Percentiles rank a stretch among this genome's conserved stretches.
phyloP scores from a whole-genome alignment of 2,113 vertebrate species.

The Stercorarius parasiticus region DNA sequence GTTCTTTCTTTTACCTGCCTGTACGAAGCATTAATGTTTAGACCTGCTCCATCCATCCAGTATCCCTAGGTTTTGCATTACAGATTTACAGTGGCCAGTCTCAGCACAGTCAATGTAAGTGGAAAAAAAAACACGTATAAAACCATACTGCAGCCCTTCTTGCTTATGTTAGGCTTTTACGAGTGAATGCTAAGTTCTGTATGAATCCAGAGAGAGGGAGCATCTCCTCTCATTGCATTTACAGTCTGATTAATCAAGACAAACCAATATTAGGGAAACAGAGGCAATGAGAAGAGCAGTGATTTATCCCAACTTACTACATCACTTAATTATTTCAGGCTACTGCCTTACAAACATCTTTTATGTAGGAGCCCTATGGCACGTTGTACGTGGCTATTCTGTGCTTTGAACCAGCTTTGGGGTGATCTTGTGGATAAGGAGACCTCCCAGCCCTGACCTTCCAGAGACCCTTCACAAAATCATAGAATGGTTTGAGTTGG shows the following conservation, averaged over 20 bases:
- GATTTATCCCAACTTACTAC: not conserved
- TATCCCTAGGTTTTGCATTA: not conserved
- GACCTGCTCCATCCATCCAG: not conserved
- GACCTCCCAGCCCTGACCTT: not conserved
- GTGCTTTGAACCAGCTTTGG: not conserved
- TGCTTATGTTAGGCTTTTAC: not conserved
- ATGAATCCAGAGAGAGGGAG: not conserved
- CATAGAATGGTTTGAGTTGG: too few relatives aligned
- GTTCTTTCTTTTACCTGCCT: not conserved
- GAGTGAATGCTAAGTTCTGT: not conserved
- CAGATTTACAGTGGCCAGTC: not conserved
- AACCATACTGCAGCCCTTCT: not conserved
- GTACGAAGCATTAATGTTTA: not conserved
- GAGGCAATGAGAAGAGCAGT: not conserved
- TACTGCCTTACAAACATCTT: not conserved
- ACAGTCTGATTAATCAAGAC: not conserved
- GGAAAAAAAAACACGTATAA: not conserved
- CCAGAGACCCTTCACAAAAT: not conserved
- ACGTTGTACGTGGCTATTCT: rapidly evolving
- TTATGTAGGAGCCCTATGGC: not conserved
- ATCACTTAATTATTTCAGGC: not conserved
- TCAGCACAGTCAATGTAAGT: not conserved
- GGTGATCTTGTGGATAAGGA: not conserved
- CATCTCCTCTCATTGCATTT: not conserved
- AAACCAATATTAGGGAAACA: not conserved